A percentile compares a stretch with the other conserved stretches of the same genome.
phyloP scores from a whole-genome alignment of 2,113 vertebrate genomes.

The Sylvia atricapilla region DNA sequence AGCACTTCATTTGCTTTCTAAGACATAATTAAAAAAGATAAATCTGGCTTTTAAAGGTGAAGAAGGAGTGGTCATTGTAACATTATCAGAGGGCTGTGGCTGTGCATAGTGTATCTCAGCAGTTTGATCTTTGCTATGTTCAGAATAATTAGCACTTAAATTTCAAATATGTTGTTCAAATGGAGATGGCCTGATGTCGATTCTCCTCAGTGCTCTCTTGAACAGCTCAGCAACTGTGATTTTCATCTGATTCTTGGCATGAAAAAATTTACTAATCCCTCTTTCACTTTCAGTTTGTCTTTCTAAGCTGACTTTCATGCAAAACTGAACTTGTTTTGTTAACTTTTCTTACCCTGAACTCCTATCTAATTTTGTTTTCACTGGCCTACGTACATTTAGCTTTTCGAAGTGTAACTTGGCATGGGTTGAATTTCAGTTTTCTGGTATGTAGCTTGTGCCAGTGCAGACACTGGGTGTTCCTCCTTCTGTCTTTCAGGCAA shows the following conservation, averaged over 20 bases:
- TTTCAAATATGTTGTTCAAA: neutral
- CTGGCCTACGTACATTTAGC: conserved; percentile 17
- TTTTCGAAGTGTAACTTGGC: conserved; percentile 51
- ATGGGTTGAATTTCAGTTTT: conserved; percentile 53
- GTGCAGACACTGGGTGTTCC: conserved; percentile 59
- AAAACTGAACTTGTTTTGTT: neutral
- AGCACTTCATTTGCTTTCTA: neutral
- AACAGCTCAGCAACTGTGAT: neutral
- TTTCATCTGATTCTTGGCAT: conserved; percentile 6
- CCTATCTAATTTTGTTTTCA: conserved; percentile 22
- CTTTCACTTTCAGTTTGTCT: conserved; percentile 24
- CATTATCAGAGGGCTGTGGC: neutral
- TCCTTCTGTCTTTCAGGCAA: conserved; percentile 64
- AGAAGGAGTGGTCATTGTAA: neutral
- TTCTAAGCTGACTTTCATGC: conserved; percentile 2
- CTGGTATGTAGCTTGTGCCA: conserved; percentile 45
- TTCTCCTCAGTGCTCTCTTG: neutral
- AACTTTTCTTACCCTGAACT: conserved; percentile 21
- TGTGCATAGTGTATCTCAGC: neutral
- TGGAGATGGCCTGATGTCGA: neutral
- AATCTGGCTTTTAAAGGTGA: neutral
- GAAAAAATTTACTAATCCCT: neutral
- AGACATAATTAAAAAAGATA: neutral
- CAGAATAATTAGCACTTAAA: neutral
- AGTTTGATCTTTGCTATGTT: neutral